Conservation (phyloP, 2,113 vertebrate species). For the Petrocephalus zakoni region DNA sequence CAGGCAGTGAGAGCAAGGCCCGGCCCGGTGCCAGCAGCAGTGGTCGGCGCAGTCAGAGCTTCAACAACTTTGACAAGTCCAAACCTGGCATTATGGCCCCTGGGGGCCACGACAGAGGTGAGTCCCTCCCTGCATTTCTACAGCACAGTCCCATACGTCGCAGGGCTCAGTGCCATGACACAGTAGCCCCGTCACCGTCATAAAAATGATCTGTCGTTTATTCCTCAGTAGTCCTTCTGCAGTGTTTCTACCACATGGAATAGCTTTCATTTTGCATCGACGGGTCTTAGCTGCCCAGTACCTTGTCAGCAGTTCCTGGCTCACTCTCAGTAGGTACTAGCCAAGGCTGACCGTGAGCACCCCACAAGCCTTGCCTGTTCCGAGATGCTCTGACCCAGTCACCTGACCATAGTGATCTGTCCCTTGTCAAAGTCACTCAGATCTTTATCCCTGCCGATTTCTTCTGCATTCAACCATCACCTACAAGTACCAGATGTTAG, state of each 20-base stretch:
- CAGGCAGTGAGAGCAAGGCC: conserved; percentile 77
- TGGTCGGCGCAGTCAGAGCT: conserved; percentile 90
- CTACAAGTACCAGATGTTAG: not conserved
- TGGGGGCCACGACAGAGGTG: conserved; percentile 74
- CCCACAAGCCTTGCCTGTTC: not conserved
- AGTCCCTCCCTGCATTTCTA: conserved; percentile 27
- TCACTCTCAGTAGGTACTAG: not conserved
- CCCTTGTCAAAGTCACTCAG: not conserved
- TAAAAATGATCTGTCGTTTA: not conserved
- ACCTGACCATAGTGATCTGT: not conserved
- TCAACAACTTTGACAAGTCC: conserved; percentile 84
- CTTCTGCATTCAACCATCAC: not conserved
- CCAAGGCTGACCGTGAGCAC: not conserved
- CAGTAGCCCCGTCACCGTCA: not conserved
- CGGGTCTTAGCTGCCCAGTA: not conserved
- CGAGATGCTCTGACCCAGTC: not conserved
- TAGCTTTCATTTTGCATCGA: not conserved
- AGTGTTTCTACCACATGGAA: not conserved
- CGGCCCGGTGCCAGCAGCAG: conserved; percentile 61
- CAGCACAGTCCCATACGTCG: not conserved
- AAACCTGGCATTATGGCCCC: conserved; percentile 72
- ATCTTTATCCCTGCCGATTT: not conserved
- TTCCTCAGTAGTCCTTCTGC: not conserved
- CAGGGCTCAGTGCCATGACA: not conserved
- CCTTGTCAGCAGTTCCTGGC: not conserved